These are phyloP conservation scores for Tenthredo amoena DNA, from an alignment of 2,888 invertebrate genomes.

Conservation along the genomic window DNA sequence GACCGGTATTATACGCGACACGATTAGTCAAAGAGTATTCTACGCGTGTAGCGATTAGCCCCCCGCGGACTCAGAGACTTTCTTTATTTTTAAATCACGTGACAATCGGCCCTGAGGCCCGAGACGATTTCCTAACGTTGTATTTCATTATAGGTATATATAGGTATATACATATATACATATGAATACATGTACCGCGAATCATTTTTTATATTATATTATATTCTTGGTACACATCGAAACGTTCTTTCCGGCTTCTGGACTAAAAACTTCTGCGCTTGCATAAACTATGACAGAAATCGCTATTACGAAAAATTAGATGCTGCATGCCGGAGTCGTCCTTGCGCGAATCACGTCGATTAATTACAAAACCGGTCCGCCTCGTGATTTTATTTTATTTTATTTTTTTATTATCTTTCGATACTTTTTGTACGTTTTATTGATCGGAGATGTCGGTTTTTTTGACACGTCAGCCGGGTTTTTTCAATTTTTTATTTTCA, in stretches of 20 bases:
- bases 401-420: background rate
- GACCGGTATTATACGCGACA: constrained; percentile 51
- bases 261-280: background rate
- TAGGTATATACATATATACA: background rate
- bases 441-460: background rate
- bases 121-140: constrained; percentile 23
- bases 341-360: background rate
- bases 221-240: background rate
- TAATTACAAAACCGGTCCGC: constrained; percentile 11
- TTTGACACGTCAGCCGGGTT: background rate
- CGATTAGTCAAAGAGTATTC: constrained; percentile 52
- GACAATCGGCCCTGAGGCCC: constrained; percentile 24
- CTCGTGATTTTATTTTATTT: background rate
- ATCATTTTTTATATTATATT: background rate
- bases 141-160: constrained; percentile 6
- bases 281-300: background rate
- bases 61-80: constrained; percentile 46
- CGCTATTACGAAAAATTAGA: background rate
- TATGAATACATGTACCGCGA: background rate
- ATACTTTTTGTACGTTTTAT: background rate
- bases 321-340: background rate
- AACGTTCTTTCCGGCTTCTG: background rate
- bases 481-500: too few species aligned
- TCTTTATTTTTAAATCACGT: constrained; percentile 46
- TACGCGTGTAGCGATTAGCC: constrained; percentile 52